Percentiles rank a stretch among this genome's conserved stretches.
These are phyloP conservation scores for Hemichromis elongatus DNA, from an alignment of 2,113 vertebrate genomes.

Conservation along the genomic window DNA sequence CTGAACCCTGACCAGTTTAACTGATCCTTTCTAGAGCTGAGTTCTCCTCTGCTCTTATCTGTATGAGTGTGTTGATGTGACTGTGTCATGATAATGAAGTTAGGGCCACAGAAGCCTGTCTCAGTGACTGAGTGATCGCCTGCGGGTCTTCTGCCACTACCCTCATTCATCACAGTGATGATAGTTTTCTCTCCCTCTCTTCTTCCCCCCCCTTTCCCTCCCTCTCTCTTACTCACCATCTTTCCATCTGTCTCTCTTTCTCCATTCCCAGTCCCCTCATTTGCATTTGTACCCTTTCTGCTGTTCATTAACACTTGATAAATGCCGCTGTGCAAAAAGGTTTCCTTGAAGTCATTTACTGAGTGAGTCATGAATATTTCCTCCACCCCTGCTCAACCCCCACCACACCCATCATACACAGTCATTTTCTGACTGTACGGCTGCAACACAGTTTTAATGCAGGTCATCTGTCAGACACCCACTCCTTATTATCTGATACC, in stretches of 20 bases:
- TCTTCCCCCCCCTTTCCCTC: neutral
- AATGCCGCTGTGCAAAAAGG: constrained; percentile 55
- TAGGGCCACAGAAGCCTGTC: constrained; percentile 52
- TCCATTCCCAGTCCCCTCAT: constrained; percentile 14
- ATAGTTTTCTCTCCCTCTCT: constrained; percentile 31
- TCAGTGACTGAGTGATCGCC: constrained; percentile 56
- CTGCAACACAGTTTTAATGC: constrained; percentile 7
- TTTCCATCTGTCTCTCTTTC: constrained; percentile 33
- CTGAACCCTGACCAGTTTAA: constrained; percentile 29
- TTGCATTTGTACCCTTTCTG: constrained; percentile 58
- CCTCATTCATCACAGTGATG: constrained; percentile 64
- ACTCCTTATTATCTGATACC: constrained; percentile 52
- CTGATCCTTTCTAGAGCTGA: constrained; percentile 18
- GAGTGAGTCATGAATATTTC: constrained; percentile 57
- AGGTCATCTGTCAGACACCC: constrained; percentile 53
- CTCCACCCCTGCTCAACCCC: neutral
- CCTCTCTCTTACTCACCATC: neutral
- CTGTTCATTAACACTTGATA: constrained; percentile 64
- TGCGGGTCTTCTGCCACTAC: constrained; percentile 45
- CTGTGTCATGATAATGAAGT: constrained; percentile 64
- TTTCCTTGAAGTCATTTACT: constrained; percentile 63
- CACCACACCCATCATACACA: neutral
- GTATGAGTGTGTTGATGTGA: constrained; percentile 54
- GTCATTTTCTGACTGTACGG: neutral
- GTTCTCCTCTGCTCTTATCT: constrained; percentile 35